Evolutionary conservation across 2,888 invertebrate species (phyloP), one percentile per base, ranked within the genome.

Genomic region (Lepidocyrtinus sp.): DNA sequence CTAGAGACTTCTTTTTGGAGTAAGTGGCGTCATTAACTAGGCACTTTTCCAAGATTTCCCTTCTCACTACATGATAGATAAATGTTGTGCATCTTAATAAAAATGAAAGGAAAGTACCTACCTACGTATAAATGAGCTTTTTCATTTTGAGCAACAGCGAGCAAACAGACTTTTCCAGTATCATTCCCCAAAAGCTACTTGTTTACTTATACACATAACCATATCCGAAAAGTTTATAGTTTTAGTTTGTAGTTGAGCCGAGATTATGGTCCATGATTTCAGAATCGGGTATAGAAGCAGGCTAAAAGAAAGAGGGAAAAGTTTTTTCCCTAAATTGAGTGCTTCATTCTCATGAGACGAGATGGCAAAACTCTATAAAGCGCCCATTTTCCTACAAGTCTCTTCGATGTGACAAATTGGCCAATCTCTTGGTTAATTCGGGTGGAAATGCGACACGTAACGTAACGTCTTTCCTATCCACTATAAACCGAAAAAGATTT

Each of bases 361-460:
- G 74, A 77, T 82, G 82, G 82, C 82, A 85, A 85, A 85, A 84
- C 85, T 83, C 85, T 83, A 82, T 83, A 83, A 85, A 83, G 83
- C 82, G 84, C 82, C 85, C 82, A 83, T 83, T 85, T 84, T 83
- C 83, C 83, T 80, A 73, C 79, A 75, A 75, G 73, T 83, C 80
- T 82, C 74, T 82, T 83, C 84, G 84, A 84, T 86, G 84, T 86
- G 85, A 85, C 85, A 86, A 86, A 86, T 85, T 85, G 86, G 86
- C 76, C 86, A 86, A 86, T 86, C 84, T 84, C 83, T 85, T 85
- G 84, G 85, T 84, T 86, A 86, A 86, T 86, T 85, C 86, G 85
- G 82, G 85, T 85, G 85, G 85, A 86, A 86, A 86, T 85, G 82
- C 85, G 85, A 85, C 86, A 86, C 85, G n/a, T n/a, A n/a, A n/a